Evolutionary conservation across 1,140 invertebrate species (phyloP), one percentile per base, ranked within the genome.

Genomic region (Microplitis demolitor): DNA sequence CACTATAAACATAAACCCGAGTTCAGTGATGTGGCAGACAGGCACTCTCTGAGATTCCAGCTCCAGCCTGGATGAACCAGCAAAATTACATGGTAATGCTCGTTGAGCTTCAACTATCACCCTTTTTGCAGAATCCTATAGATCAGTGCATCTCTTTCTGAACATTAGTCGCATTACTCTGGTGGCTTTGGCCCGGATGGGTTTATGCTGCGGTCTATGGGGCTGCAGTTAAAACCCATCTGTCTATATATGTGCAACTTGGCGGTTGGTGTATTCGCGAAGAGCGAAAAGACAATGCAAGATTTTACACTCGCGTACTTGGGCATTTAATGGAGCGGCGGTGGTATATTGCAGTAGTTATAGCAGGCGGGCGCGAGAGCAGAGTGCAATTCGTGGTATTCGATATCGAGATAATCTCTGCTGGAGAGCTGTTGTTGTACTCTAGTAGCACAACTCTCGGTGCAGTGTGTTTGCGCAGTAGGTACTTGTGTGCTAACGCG

Each of bases 321-420:
- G 75, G 63, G 76, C 77, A 78, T 79, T 80, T 78, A 79, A 80
- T 80, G 79, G 80, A 77, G 72, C 79, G 75, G 63, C 73, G 39
- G 63, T 73, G 61, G 70, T 71, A 69, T 56, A 45, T 45, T 45
- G 39, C 39, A 24, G 24, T 24, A 24, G 24, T 24, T 24, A 24
- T 24, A 24, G 24, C 51, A 56, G 68, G 39, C 68, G 61, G 74
- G 74, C 56, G 71, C 77, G 70, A 74, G 75, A 78, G 79, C 80
- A 85, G 84, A 85, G 84, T 87, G 84, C 84, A 82, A 82, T 85
- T 84, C 83, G 84, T 85, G 86, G 82, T 87, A 86, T 87, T 87
- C 82, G 86, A 85, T 87, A 86, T 86, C 85, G 80, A 84, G 81
- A 85, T 85, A 86, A 87, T 86, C 85, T 80, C 79, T 5, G 11